phyloP scores from a whole-genome alignment of 2,888 invertebrate species.

The Tanypteryx hageni region DNA sequence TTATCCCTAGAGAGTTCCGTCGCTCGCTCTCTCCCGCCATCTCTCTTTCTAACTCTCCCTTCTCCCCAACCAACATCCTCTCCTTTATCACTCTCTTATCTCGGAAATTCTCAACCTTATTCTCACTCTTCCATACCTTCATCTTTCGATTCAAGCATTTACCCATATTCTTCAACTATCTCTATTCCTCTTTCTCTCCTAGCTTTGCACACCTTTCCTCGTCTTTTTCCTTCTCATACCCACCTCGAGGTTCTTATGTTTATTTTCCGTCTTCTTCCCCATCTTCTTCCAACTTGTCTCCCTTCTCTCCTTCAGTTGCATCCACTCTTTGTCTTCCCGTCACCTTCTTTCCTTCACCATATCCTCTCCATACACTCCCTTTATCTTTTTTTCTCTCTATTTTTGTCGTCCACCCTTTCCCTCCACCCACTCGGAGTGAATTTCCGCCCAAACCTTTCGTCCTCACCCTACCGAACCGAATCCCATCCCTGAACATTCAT shows the following conservation, averaged over 20 bases:
- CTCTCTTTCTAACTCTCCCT: too few relatives aligned
- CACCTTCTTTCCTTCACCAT: neutral
- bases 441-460: neutral
- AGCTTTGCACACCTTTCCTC: neutral
- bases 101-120: too few relatives aligned
- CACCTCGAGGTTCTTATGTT: neutral
- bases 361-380: neutral
- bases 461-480: neutral
- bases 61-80: too few relatives aligned
- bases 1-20: too few relatives aligned
- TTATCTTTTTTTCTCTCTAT: neutral
- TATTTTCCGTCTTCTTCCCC: neutral
- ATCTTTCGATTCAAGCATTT: too few relatives aligned
- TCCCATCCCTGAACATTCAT: too few relatives aligned
- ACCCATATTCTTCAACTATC: neutral
- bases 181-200: neutral
- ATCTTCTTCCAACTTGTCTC: neutral
- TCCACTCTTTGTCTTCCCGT: neutral
- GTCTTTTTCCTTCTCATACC: neutral
- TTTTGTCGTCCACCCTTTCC: neutral
- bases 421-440: neutral
- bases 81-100: too few relatives aligned
- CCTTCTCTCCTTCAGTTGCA: neutral
- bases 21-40: too few relatives aligned
- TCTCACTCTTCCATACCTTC: too few relatives aligned